Evolutionary conservation across 2,888 invertebrate species (phyloP).

Genomic region (Amorpha juglandis): DNA sequence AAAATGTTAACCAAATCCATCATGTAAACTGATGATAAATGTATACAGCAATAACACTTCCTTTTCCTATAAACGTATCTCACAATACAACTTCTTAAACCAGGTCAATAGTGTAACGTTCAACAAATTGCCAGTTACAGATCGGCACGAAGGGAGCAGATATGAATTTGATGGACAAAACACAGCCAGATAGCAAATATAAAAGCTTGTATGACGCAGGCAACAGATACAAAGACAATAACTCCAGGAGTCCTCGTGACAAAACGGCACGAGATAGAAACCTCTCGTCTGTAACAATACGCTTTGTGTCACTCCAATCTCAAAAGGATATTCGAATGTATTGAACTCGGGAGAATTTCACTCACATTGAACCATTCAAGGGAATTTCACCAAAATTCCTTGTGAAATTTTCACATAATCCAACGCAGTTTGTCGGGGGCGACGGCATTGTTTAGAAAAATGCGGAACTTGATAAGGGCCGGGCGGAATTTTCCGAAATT

Average conservation of each 20-base stretch:
- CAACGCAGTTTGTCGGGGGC: constrained; percentile 45
- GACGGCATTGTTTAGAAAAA: constrained; percentile 62
- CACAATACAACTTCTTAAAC: not conserved
- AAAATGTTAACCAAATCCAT: too few relatives aligned
- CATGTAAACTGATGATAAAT: not conserved
- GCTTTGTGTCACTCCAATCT: constrained; percentile 79
- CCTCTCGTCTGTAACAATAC: constrained; percentile 72
- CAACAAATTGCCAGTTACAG: constrained; percentile 17
- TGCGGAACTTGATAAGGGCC: constrained; percentile 49
- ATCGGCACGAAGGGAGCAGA: not conserved
- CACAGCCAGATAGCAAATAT: constrained; percentile 19
- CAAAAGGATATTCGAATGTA: constrained; percentile 79
- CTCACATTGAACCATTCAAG: constrained; percentile 61
- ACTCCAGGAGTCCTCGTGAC: constrained; percentile 58
- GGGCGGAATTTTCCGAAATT: constrained; percentile 41
- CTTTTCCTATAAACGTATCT: not conserved
- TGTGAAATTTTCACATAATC: constrained; percentile 65
- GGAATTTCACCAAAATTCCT: constrained; percentile 59
- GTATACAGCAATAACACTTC: not conserved
- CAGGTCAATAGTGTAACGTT: not conserved
- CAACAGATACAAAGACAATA: constrained; percentile 57
- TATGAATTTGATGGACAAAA: constrained; percentile 24
- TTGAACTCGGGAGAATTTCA: constrained; percentile 73
- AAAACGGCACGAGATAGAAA: constrained; percentile 67
- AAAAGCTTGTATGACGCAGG: constrained; percentile 15